These are phyloP conservation scores for Stichodactyla helianthus DNA, from an alignment of 64 coral and sea anemone genomes.

Conservation along the genomic window DNA sequence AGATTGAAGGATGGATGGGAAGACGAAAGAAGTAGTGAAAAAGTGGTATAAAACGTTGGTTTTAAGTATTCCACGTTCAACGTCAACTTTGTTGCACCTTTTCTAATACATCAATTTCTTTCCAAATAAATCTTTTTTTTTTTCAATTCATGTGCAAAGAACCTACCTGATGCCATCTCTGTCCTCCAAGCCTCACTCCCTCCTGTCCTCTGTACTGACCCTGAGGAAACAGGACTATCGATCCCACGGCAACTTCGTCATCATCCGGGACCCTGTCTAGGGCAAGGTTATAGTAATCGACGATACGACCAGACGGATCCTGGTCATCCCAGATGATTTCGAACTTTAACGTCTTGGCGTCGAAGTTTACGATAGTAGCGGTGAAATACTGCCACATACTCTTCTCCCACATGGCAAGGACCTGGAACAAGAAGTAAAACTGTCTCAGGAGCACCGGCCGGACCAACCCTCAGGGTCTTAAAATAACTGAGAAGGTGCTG, in stretches of 20 bases:
- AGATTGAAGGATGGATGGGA: neutral
- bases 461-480: no score
- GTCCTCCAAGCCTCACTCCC: slow-evolving; percentile 79
- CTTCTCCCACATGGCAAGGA: slow-evolving; percentile 68
- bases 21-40: neutral
- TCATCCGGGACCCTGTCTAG: slow-evolving; percentile 82
- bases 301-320: slow-evolving; percentile 74
- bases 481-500: no score
- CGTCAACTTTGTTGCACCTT: no score
- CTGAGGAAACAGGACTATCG: slow-evolving; percentile 91
- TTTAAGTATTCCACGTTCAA: no score
- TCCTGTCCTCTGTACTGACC: slow-evolving; percentile 68
- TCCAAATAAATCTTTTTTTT: no score
- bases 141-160: neutral
- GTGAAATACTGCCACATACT: slow-evolving; percentile 95
- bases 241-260: slow-evolving; percentile 77
- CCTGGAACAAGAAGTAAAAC: slow-evolving; percentile 26
- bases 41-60: no score
- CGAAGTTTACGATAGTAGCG: slow-evolving; percentile 85
- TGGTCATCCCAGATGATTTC: slow-evolving; percentile 86
- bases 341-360: slow-evolving; percentile 52
- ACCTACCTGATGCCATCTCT: slow-evolving; percentile 82
- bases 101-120: no score
- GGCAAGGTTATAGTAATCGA: slow-evolving; percentile 89
- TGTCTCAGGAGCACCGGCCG: no score